phyloP scores from a whole-genome alignment of 1,140 invertebrate species.

The Grapholita molesta region DNA sequence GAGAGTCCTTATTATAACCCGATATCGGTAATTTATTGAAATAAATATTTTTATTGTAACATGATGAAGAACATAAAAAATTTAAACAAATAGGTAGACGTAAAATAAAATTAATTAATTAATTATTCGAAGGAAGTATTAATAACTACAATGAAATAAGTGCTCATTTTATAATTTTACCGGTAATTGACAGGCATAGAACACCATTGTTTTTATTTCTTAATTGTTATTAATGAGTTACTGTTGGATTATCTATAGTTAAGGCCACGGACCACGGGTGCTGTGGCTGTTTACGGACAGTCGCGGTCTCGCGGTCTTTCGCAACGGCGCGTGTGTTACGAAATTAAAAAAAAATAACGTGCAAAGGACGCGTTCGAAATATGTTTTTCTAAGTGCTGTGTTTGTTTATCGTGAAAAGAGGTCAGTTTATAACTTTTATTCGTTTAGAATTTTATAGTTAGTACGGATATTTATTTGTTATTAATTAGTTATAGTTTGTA shows the following conservation, averaged over 20 bases:
- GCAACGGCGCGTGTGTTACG: not conserved
- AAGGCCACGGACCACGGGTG: not conserved
- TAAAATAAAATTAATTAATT: too few species aligned
- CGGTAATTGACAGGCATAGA: not conserved
- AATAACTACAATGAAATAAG: too few species aligned
- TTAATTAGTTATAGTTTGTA: too few species aligned
- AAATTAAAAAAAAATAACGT: not conserved
- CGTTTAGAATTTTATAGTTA: not conserved
- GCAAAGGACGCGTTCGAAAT: not conserved
- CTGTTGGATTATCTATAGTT: not conserved
- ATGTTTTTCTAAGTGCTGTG: not conserved
- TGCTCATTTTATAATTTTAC: too few species aligned
- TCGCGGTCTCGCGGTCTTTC: not conserved
- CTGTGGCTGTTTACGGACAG: not conserved
- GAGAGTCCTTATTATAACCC: too few species aligned
- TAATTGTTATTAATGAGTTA: not conserved
- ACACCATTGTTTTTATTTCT: not conserved
- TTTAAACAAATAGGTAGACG: too few species aligned
- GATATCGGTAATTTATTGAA: too few species aligned
- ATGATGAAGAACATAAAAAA: too few species aligned
- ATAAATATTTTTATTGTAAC: too few species aligned
- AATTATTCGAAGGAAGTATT: too few species aligned
- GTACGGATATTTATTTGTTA: too few species aligned
- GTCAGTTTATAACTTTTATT: not conserved
- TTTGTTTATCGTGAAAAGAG: not conserved